Evolutionary conservation across 1,140 invertebrate genomes (phyloP).

Genomic region (Goniozus legneri): DNA sequence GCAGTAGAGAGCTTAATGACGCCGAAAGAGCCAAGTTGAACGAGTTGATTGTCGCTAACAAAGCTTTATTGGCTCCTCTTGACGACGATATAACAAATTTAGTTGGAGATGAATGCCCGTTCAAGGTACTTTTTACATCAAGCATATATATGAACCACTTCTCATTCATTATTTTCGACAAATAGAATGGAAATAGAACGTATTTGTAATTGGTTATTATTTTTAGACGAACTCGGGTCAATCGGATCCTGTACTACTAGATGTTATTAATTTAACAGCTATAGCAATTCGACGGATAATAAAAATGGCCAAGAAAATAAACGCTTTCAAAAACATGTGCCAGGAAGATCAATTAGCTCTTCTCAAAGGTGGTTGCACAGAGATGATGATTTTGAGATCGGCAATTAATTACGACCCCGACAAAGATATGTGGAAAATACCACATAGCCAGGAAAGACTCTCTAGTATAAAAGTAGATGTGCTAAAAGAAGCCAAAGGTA

Average conservation of each 20-base stretch:
- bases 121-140: conserved; percentile 53
- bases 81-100: conserved; percentile 75
- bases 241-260: conserved; percentile 71
- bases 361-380: conserved; percentile 81
- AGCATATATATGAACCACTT: conserved; percentile 4
- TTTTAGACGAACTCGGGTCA: conserved; percentile 56
- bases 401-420: conserved; percentile 84
- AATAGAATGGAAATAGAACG: too few relatives aligned
- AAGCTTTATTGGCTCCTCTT: conserved; percentile 75
- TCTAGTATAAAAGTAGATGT: conserved; percentile 78
- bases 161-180: too few relatives aligned
- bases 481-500: conserved; percentile 80
- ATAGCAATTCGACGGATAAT: conserved; percentile 85
- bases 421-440: conserved; percentile 81
- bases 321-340: conserved; percentile 84
- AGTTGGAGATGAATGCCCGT: conserved; percentile 59
- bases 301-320: conserved; percentile 88
- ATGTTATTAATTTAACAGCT: conserved; percentile 86
- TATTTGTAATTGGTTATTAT: too few relatives aligned
- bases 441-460: conserved; percentile 68
- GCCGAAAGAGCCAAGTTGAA: conserved; percentile 77
- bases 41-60: conserved; percentile 79
- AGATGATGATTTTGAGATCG: conserved; percentile 89
- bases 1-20: conserved; percentile 72
- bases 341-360: conserved; percentile 88